Evolutionary conservation across 2,797 vertebrate genomes (phyloP), one percentile per base, ranked within the genome.

Genomic region (Triplophysa yarkandensis): DNA sequence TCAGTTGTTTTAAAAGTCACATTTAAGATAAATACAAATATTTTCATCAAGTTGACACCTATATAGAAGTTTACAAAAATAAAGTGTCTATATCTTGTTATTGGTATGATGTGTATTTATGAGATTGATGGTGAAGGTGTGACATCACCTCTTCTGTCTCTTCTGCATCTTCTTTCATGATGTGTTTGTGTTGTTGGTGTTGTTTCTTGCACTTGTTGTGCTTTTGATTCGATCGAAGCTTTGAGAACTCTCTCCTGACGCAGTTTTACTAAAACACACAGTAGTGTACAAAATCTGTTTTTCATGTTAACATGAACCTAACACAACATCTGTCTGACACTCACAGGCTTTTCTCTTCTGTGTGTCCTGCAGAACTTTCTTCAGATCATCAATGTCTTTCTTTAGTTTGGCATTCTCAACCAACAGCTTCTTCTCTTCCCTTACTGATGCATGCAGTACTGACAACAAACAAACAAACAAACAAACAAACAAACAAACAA

Each of bases 371-470:
- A 98, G 90, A 44, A 95, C 91, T 19, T 80, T 80, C 76, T 92
- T 95, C 74, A 98, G 88, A 6, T 89, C 91, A 57, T 96, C 94
- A 36, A 98, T 97, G 92, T 98, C 96, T 74, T 95, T 95, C 86
- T 98, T 98, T 83, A 98, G 86, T 83, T 96, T 98, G 6, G 87
- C 93, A 83, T 98, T 98, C 91, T 98, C 96, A 68, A 98, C 96
- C 84, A 96, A 90, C 76, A 98, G 93, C 69, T 97, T 97, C 89
- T 97, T 98, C 90, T 98, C 96, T 81, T 98, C 96, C 64, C 95
- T 86, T 23, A 97, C 89, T 0, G 96, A 96, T 2, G 94, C 87
- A 88, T 98, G 95, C 73, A 98, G 89, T 81, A 95, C 96, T 98
- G 74, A 60, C 28, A 62, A 36, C 60, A 62, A 41, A 21, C 34